Conservation (phyloP, 2,113 vertebrate genomes). For the Aptenodytes patagonicus region DNA sequence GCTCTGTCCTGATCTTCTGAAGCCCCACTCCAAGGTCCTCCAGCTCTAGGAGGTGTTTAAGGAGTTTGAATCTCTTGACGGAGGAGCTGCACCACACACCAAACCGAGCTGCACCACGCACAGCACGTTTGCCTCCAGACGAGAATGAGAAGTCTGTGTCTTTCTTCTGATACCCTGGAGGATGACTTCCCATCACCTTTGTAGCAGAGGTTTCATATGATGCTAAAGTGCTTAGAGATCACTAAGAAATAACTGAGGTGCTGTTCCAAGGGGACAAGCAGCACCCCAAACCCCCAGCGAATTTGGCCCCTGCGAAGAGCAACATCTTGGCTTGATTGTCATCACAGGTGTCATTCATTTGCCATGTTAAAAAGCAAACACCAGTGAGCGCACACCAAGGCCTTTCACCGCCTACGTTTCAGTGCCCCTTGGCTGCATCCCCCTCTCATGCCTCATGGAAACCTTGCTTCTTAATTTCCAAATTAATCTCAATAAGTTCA, state of each 20-base stretch:
- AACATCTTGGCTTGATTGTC: not conserved
- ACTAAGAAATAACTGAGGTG: not conserved
- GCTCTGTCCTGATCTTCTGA: not conserved
- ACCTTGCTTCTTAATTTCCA: not conserved
- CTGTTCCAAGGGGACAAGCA: not conserved
- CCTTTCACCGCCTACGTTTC: not conserved
- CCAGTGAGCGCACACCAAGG: not conserved
- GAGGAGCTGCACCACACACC: not conserved
- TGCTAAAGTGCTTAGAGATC: not conserved
- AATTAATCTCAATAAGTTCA: not conserved
- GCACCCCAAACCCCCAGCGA: not conserved
- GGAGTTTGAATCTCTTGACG: not conserved
- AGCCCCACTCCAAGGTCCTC: not conserved
- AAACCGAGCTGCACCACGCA: not conserved
- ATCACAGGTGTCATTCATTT: not conserved
- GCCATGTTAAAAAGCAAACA: not conserved
- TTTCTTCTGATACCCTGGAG: not conserved
- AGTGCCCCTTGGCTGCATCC: not conserved
- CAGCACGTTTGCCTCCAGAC: not conserved
- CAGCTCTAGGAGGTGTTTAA: not conserved
- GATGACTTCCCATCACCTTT: not conserved
- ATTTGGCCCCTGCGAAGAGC: not conserved
- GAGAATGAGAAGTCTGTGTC: not conserved
- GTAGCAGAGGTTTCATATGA: not conserved
- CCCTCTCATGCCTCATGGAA: not conserved